These are phyloP conservation scores for Junonia oenone DNA, from an alignment of 2,888 invertebrate genomes.

Conservation along the genomic window DNA sequence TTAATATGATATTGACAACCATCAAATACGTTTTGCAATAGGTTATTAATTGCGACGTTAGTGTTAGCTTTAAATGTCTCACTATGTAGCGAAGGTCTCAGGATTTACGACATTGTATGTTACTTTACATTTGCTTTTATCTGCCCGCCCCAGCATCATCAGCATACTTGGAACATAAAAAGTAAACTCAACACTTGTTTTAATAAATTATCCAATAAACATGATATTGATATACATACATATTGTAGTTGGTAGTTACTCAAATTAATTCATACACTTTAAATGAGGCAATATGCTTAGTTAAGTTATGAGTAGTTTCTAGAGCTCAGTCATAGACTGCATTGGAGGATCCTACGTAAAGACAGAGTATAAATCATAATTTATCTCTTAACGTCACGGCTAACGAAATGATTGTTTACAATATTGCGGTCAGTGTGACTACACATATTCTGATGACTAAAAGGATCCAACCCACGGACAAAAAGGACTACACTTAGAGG, in stretches of 20 bases:
- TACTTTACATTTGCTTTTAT: not conserved
- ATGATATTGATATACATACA: too few relatives aligned
- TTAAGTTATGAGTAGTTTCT: not conserved
- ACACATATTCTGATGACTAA: conserved; percentile 60
- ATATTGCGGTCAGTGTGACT: conserved; percentile 59
- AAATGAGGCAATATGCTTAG: not conserved
- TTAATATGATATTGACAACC: not conserved
- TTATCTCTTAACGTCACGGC: conserved; percentile 40
- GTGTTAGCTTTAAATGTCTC: not conserved
- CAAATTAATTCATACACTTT: too few relatives aligned
- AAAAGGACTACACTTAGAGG: conserved; percentile 51
- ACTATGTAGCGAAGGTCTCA: not conserved
- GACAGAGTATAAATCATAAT: conserved; percentile 18
- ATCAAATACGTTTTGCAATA: not conserved
- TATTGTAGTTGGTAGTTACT: too few relatives aligned
- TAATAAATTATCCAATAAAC: not conserved
- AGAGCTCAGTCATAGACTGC: not conserved
- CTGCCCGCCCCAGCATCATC: not conserved
- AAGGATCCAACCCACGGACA: conserved; percentile 59
- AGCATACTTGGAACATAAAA: not conserved
- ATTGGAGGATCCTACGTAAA: conserved; percentile 3
- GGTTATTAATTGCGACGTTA: not conserved
- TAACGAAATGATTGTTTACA: conserved; percentile 47
- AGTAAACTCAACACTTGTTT: not conserved
- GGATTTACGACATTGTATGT: not conserved